phyloP scores from a whole-genome alignment of 2,113 vertebrate genomes.

The Perccottus glenii region DNA sequence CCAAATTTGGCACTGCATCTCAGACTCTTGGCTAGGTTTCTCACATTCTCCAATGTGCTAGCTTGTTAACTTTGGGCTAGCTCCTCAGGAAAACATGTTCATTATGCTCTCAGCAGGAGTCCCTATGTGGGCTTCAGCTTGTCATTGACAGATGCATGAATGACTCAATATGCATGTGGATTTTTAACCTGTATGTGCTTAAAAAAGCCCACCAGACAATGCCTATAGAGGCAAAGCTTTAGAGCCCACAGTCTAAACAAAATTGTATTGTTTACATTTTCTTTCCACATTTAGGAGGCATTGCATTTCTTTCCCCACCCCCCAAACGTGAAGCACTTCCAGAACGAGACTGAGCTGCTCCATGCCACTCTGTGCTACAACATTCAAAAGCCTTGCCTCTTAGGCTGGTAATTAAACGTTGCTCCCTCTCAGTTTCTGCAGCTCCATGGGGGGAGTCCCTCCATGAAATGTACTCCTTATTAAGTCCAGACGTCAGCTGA shows the following conservation, averaged over 20 bases:
- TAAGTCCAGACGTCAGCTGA: constrained; percentile 83
- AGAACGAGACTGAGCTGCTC: constrained; percentile 41
- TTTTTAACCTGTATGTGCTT: constrained; percentile 65
- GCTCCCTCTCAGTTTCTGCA: constrained; percentile 84
- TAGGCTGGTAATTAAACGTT: constrained; percentile 84
- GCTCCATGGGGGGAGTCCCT: constrained; percentile 81
- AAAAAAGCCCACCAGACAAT: constrained; percentile 64
- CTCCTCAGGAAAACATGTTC: constrained; percentile 64
- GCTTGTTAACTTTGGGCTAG: constrained; percentile 53
- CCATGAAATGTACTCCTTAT: constrained; percentile 87
- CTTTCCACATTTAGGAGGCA: constrained; percentile 58
- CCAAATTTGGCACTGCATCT: constrained; percentile 38
- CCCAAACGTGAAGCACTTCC: constrained; percentile 43
- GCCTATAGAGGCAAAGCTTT: constrained; percentile 58
- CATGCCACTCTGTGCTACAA: constrained; percentile 40
- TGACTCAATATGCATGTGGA: constrained; percentile 68
- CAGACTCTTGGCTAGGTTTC: constrained; percentile 46
- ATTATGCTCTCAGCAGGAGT: constrained; percentile 69
- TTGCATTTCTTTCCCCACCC: constrained; percentile 46
- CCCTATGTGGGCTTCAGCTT: constrained; percentile 47
- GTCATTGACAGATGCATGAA: constrained; percentile 66
- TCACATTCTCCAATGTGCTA: constrained; percentile 43
- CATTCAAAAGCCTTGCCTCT: constrained; percentile 59
- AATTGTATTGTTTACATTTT: constrained; percentile 73
- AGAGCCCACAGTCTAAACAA: constrained; percentile 69